Base-by-base conservation (phyloP, 2,797 vertebrate species). In the Coregonus sp. region DNA sequence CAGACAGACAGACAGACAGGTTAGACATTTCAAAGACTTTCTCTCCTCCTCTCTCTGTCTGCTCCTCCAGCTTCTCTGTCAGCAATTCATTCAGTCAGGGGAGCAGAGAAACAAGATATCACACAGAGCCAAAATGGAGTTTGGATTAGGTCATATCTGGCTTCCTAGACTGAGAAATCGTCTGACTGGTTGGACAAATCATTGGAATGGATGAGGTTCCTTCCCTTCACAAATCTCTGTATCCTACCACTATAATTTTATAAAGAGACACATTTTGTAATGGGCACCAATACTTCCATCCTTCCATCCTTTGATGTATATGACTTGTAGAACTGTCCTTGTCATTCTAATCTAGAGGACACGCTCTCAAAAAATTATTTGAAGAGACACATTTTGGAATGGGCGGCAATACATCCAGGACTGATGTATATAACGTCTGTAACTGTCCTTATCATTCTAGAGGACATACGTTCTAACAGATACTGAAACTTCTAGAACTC, bases 1-100 rank as follows among this genome's bases (percentile, higher is more conserved):
- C 76, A 77, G 56, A 74, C 74, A 71, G 29, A 54, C 20, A 70
- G 61, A 76, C 76, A 77, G 56, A 85, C 47, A 56, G 18, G 6
- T n/a, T 7, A 14, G 20, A 65, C 9, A 4, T 77, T 20, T 77
- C 75, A 80, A 81, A 82, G 74, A 25, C 7, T 9, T 63, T 20
- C 59, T 63, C 59, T 77, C 80, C 77, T 85, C 70, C 82, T 78
- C 78, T 83, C 83, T 47, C 4, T 11, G 7, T 50, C n/a, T 56
- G 7, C 65, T 69, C 50, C 72, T 74, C 78, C 75, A 80, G 68
- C 66, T 70, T 83, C 77, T 75, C 80, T 85, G 86, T 82, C 84
- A 77, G 76, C 76, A 87, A 90, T 91, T 89, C 89, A 92, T 92
- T 87, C 81, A 86, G 83, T 83, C 88, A 84, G 78, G 76, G 75